Percentiles rank a stretch among this genome's conserved stretches.
Conservation (phyloP, 2,888 invertebrate species). For the Cyrtodaria siliqua region DNA sequence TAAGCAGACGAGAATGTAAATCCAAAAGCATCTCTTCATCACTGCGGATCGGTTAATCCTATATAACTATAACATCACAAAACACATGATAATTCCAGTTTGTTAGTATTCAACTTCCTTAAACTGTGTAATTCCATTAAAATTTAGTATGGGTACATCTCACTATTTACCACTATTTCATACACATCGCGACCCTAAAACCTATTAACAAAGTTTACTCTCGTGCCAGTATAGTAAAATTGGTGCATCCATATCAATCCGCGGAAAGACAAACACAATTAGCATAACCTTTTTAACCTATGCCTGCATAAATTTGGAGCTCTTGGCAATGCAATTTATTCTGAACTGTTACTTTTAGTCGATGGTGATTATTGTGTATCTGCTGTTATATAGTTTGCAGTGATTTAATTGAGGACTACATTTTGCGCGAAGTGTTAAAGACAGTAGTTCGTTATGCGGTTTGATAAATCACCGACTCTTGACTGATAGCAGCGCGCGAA, state of each 20-base stretch:
- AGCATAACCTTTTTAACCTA: too few relatives aligned
- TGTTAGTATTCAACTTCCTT: not conserved
- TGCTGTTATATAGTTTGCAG: too few relatives aligned
- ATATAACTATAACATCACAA: constrained; percentile 12
- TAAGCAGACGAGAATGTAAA: constrained; percentile 31
- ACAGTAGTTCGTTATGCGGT: constrained; percentile 14
- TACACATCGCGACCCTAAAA: constrained; percentile 3
- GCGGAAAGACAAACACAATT: constrained; percentile 9
- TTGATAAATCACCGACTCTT: constrained; percentile 39
- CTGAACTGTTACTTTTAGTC: too few relatives aligned
- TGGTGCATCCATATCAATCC: constrained; percentile 33
- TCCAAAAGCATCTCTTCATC: constrained; percentile 45
- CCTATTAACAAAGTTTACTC: constrained; percentile 4
- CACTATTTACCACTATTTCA: too few relatives aligned
- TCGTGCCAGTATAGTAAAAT: constrained; percentile 34
- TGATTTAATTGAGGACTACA: not conserved
- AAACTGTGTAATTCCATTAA: constrained; percentile 5
- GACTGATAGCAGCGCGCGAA: constrained; percentile 21
- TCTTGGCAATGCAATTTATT: too few relatives aligned
- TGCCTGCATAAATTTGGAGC: too few relatives aligned
- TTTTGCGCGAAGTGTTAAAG: not conserved
- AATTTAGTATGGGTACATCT: too few relatives aligned
- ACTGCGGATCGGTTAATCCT: constrained; percentile 22
- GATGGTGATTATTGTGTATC: too few relatives aligned
- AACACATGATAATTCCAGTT: constrained; percentile 31